A percentile compares a stretch with the other conserved stretches of the same genome.
phyloP scores from a whole-genome alignment of 1,140 invertebrate genomes.

The Drosophila persimilis region DNA sequence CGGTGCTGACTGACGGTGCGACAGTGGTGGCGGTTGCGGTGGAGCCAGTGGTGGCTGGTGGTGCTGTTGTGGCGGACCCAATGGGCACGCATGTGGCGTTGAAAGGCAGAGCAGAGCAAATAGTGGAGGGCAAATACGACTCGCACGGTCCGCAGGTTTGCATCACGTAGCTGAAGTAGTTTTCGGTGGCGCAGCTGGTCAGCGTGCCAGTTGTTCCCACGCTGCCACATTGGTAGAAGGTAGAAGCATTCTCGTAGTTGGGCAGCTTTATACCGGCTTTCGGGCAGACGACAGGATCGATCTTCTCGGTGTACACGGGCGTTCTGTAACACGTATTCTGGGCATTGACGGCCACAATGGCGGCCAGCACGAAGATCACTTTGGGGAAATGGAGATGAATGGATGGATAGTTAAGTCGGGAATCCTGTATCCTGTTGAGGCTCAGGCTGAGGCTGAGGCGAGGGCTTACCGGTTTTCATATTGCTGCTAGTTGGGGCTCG shows the following conservation, averaged over 20 bases:
- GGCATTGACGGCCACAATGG: slow-evolving; percentile 46
- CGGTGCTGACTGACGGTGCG: background rate
- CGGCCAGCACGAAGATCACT: slow-evolving; percentile 55
- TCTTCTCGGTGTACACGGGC: slow-evolving; percentile 30
- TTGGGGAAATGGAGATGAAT: background rate
- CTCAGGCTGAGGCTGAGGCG: too few relatives aligned
- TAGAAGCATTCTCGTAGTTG: slow-evolving; percentile 42
- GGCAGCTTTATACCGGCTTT: slow-evolving; percentile 33
- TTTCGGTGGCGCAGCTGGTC: background rate
- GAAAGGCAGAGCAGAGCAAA: slow-evolving; percentile 17
- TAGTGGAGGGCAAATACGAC: slow-evolving; percentile 36
- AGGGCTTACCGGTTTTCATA: slow-evolving; percentile 68
- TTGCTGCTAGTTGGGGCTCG: slow-evolving; percentile 20
- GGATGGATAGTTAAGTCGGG: background rate
- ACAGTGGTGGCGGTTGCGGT: background rate
- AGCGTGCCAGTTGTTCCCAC: background rate
- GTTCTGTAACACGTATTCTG: slow-evolving; percentile 12
- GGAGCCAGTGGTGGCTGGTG: background rate
- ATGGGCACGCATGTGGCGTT: slow-evolving; percentile 21
- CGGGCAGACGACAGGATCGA: slow-evolving; percentile 27
- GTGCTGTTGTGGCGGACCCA: background rate
- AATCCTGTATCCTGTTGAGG: slow-evolving; percentile 8
- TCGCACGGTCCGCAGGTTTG: slow-evolving; percentile 41
- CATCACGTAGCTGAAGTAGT: slow-evolving; percentile 40
- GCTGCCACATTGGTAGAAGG: slow-evolving; percentile 32